These are phyloP conservation scores for Elymnias hypermnestra DNA, from an alignment of 1,140 invertebrate species.

Conservation along the genomic window DNA sequence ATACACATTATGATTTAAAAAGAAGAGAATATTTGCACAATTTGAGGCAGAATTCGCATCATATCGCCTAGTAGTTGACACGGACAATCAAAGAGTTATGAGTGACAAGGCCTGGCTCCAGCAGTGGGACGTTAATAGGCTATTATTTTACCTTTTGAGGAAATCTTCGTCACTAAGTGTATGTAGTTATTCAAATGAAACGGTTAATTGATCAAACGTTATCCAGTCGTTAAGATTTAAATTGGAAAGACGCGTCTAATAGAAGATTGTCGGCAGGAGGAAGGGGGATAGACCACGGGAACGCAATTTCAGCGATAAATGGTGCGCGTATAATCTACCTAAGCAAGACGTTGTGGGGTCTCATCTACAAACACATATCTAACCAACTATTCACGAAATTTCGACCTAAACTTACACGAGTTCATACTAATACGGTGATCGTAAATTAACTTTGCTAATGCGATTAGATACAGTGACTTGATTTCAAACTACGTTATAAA, in stretches of 20 bases:
- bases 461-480: conserved; percentile 1
- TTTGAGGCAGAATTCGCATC: too few relatives aligned
- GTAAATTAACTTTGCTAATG: conserved; percentile 11
- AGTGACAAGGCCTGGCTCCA: too few relatives aligned
- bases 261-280: conserved; percentile 40
- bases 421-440: conserved; percentile 13
- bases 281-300: conserved; percentile 37
- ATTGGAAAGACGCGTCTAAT: conserved; percentile 57
- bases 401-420: conserved; percentile 22
- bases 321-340: conserved; percentile 63
- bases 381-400: conserved; percentile 41
- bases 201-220: conserved; percentile 16
- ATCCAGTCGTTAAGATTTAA: conserved; percentile 42
- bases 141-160: too few relatives aligned
- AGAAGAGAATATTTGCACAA: too few relatives aligned
- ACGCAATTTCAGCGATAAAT: conserved; percentile 68
- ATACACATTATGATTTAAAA: too few relatives aligned
- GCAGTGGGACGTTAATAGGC: too few relatives aligned
- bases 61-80: too few relatives aligned
- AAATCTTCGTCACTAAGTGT: too few relatives aligned
- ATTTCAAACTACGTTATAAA: not conserved
- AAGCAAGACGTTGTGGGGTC: conserved; percentile 42
- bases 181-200: too few relatives aligned
- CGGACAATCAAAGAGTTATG: too few relatives aligned
- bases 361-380: conserved; percentile 42